Percentiles rank a stretch among this genome's conserved stretches.
These are phyloP conservation scores for Epizoanthus scotinus DNA, from an alignment of 92 coral and sea anemone genomes.

Conservation along the genomic window DNA sequence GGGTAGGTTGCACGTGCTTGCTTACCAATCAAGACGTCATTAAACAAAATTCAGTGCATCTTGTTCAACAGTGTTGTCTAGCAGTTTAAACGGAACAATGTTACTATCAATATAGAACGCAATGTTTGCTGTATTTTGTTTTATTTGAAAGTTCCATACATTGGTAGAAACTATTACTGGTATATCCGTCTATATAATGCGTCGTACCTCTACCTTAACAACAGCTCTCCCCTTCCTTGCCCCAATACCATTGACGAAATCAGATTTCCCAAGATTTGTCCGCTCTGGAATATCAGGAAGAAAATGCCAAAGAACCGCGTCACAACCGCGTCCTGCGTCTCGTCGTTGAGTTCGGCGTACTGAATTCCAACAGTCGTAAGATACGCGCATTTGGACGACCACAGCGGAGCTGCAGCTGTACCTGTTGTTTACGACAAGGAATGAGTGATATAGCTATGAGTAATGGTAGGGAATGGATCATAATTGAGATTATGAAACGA, in stretches of 20 bases:
- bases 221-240: slow-evolving; percentile 50
- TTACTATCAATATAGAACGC: too few species aligned
- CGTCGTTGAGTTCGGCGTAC: slow-evolving; percentile 59
- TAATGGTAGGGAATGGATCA: neutral
- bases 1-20: too few species aligned
- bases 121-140: too few species aligned
- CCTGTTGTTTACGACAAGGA: slow-evolving; percentile 38
- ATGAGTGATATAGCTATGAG: neutral
- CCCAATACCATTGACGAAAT: slow-evolving; percentile 73
- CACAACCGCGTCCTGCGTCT: slow-evolving; percentile 66
- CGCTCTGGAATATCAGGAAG: slow-evolving; percentile 76
- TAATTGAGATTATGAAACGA: neutral
- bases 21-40: too few species aligned
- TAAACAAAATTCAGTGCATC: too few species aligned
- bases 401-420: slow-evolving; percentile 81
- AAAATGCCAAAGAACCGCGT: slow-evolving; percentile 78
- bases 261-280: slow-evolving; percentile 81
- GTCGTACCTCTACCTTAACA: slow-evolving; percentile 31
- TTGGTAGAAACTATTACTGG: too few species aligned
- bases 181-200: too few species aligned
- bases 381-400: slow-evolving; percentile 86
- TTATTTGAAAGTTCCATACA: too few species aligned
- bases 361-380: slow-evolving; percentile 79
- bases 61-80: too few species aligned
- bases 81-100: too few species aligned